Conservation (phyloP, 2,888 invertebrate species). For the Epiblema foenella region DNA sequence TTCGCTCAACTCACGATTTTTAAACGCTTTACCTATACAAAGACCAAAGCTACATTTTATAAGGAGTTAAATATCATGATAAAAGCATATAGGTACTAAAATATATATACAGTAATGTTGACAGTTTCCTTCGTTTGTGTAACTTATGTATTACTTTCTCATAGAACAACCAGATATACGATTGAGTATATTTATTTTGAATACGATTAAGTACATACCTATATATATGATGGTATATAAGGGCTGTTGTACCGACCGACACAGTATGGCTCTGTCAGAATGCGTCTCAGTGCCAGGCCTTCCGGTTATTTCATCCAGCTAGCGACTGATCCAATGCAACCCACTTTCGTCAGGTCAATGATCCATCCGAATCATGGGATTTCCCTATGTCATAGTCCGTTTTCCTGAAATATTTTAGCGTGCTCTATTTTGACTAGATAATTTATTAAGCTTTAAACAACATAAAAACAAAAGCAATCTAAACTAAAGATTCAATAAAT, state of each 20-base stretch:
- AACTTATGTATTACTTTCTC: not conserved
- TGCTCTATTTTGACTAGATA: too few relatives aligned
- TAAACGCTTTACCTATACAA: not conserved
- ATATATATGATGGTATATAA: not conserved
- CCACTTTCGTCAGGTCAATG: constrained; percentile 67
- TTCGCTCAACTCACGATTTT: not conserved
- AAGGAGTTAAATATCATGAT: not conserved
- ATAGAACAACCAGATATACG: not conserved
- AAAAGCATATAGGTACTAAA: not conserved
- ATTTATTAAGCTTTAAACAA: too few relatives aligned
- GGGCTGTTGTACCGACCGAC: constrained; percentile 48
- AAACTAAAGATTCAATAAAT: too few relatives aligned
- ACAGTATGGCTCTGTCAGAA: constrained; percentile 58
- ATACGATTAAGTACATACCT: not conserved
- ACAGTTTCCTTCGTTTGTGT: not conserved
- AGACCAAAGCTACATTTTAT: not conserved
- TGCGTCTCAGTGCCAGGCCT: constrained; percentile 64
- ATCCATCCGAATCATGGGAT: constrained; percentile 57
- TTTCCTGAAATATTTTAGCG: not conserved
- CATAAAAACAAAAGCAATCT: too few relatives aligned
- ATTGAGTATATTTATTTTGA: not conserved
- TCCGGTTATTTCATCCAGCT: constrained; percentile 60
- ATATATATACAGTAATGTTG: not conserved
- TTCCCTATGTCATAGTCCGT: constrained; percentile 15
- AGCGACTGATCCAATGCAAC: constrained; percentile 61